Evolutionary conservation across 2,113 vertebrate genomes (phyloP).

Genomic region (Nothobranchius kuhntae): DNA sequence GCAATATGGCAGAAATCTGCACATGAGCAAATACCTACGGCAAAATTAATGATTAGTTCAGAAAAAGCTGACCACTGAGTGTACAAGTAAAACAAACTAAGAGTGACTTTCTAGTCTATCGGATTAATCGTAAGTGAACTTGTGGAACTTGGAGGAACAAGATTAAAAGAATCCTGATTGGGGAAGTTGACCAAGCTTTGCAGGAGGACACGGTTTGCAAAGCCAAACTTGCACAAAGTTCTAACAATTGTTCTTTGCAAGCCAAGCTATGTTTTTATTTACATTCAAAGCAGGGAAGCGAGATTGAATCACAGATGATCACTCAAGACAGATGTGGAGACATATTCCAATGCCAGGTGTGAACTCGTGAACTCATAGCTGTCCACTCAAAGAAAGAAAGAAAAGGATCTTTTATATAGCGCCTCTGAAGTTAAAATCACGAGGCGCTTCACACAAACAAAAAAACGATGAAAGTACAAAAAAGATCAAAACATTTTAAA

Average conservation of each 20-base stretch:
- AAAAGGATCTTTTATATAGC: no score
- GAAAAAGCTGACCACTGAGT: background rate
- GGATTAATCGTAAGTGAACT: background rate
- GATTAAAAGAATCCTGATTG: background rate
- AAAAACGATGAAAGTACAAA: no score
- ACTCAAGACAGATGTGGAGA: slow-evolving; percentile 25
- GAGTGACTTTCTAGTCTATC: background rate
- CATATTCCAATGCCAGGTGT: slow-evolving; percentile 21
- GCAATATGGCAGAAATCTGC: no score
- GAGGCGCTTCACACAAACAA: no score
- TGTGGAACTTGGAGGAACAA: background rate
- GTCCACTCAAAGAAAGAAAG: background rate
- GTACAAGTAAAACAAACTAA: no score
- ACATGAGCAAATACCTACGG: no score
- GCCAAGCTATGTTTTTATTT: slow-evolving; percentile 7
- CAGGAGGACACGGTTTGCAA: background rate
- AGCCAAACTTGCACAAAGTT: background rate
- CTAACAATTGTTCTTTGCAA: background rate
- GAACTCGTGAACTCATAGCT: slow-evolving; percentile 1
- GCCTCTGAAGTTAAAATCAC: no score
- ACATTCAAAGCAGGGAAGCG: slow-evolving; percentile 9
- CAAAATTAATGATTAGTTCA: background rate
- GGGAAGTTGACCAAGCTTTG: background rate
- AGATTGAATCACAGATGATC: slow-evolving; percentile 2
- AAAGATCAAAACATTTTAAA: no score